A percentile compares a stretch with the other conserved stretches of the same genome.
Conservation (phyloP, 2,113 vertebrate genomes). For the Prolemur simus region DNA sequence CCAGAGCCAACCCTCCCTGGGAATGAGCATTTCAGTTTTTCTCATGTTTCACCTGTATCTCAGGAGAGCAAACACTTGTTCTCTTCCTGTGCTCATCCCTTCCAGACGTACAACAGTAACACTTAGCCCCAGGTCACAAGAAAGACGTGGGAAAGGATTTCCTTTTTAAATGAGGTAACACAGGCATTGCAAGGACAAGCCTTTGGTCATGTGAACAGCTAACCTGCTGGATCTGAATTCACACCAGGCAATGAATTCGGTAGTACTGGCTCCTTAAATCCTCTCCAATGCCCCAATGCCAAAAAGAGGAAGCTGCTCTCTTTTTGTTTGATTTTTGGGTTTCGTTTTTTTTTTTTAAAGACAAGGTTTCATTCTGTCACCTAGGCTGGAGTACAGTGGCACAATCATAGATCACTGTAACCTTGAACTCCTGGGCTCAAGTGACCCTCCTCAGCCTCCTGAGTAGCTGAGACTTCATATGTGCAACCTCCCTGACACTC, state of each 20-base stretch:
- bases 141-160: background rate
- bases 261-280: background rate
- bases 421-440: background rate
- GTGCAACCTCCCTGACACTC: background rate
- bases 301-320: background rate
- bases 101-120: background rate
- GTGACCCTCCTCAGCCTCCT: no score
- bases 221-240: background rate
- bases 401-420: background rate
- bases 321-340: background rate
- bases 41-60: background rate
- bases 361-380: background rate
- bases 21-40: background rate
- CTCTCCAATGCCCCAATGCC: background rate
- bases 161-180: background rate
- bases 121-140: background rate
- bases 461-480: background rate
- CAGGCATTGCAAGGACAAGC: background rate
- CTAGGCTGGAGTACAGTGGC: background rate
- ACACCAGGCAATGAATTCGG: no score
- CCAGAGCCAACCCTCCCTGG: background rate
- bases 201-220: no score
- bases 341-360: background rate
- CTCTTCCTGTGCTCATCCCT: background rate
- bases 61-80: background rate